phyloP scores from a whole-genome alignment of 2,888 invertebrate genomes.

The Nesidiocoris tenuis region DNA sequence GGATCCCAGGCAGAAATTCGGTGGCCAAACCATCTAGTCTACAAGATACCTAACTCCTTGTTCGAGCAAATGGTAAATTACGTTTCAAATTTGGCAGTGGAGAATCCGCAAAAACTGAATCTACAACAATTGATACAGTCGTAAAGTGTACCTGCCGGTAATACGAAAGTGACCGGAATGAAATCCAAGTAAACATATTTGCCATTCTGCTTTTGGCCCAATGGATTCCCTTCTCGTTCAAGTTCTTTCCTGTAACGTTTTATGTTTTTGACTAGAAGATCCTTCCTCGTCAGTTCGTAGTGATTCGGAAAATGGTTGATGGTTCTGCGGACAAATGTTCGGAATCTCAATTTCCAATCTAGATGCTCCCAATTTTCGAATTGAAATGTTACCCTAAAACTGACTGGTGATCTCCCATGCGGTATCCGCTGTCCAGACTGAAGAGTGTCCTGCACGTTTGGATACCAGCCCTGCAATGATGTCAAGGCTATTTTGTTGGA shows the following conservation, averaged over 20 bases:
- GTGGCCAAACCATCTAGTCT: too few relatives aligned
- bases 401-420: conserved; percentile 89
- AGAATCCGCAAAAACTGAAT: too few relatives aligned
- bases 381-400: too few relatives aligned
- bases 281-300: conserved; percentile 92
- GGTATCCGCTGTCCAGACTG: conserved; percentile 86
- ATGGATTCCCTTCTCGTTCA: conserved; percentile 82
- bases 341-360: too few relatives aligned
- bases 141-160: conserved; percentile 83
- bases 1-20: too few relatives aligned
- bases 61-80: too few relatives aligned
- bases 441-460: conserved; percentile 88
- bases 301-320: conserved; percentile 97
- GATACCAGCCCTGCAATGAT: conserved; percentile 72
- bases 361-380: too few relatives aligned
- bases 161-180: conserved; percentile 88
- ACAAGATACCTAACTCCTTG: too few relatives aligned
- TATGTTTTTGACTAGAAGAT: conserved; percentile 92
- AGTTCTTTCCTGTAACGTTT: conserved; percentile 90
- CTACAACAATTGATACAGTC: too few relatives aligned
- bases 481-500: conserved; percentile 2
- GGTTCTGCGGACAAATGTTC: conserved; percentile 64
- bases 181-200: conserved; percentile 84
- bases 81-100: too few relatives aligned
- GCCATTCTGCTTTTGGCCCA: conserved; percentile 75